Conservation (phyloP, 2,888 invertebrate genomes). For the Erpobdella octoculata region DNA sequence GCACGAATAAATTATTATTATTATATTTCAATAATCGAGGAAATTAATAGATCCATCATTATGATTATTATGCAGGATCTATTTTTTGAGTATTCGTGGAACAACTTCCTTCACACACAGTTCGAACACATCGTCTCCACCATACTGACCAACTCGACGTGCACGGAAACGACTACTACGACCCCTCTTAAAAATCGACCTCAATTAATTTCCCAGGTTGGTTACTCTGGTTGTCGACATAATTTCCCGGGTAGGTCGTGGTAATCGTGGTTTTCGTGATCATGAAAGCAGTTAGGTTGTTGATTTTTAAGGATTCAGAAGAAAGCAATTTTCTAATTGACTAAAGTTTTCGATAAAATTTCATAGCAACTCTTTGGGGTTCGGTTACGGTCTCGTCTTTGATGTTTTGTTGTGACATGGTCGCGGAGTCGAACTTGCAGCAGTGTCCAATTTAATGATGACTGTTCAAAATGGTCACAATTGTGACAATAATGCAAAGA, state of each 20-base stretch:
- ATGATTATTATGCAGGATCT: constrained; percentile 64
- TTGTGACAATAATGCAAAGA: too few species aligned
- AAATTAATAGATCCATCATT: neutral
- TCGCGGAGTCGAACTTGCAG: too few species aligned
- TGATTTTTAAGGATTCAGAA: neutral
- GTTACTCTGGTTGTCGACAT: neutral
- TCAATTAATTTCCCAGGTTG: neutral
- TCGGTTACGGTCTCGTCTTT: too few species aligned
- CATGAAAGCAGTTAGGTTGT: neutral
- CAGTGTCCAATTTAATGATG: too few species aligned
- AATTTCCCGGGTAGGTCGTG: neutral
- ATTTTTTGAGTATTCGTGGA: constrained; percentile 81
- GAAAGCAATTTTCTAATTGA: too few species aligned
- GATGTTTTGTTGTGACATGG: too few species aligned
- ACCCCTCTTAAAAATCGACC: neutral
- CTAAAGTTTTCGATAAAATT: too few species aligned
- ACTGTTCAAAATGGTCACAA: too few species aligned
- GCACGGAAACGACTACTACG: constrained; percentile 37
- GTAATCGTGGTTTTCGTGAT: neutral
- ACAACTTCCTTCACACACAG: constrained; percentile 89
- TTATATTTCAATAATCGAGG: neutral
- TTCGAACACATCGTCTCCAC: constrained; percentile 68
- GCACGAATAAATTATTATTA: too few species aligned
- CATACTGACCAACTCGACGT: constrained; percentile 58
- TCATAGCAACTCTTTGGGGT: too few species aligned